phyloP scores from a whole-genome alignment of 2,113 vertebrate species.

The Propithecus coquereli region DNA sequence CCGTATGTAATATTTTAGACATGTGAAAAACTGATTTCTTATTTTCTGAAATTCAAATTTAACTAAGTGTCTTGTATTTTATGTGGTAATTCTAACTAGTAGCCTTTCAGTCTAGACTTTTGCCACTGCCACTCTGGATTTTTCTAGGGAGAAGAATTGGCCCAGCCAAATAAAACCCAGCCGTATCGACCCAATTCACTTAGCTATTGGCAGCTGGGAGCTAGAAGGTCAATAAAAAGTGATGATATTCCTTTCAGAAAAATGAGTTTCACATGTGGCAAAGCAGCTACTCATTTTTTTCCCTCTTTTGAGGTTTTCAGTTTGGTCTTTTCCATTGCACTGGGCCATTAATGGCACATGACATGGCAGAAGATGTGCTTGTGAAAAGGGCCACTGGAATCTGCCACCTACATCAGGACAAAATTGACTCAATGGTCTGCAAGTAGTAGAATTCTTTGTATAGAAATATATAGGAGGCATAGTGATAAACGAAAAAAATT shows the following conservation, averaged over 20 bases:
- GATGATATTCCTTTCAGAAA: constrained; percentile 22
- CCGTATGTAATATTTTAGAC: not conserved
- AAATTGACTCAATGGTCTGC: constrained; percentile 37
- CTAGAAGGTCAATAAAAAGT: not conserved
- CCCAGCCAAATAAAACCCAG: constrained; percentile 33
- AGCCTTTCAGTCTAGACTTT: constrained; percentile 20
- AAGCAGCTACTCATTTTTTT: not conserved
- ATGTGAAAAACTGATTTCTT: not conserved
- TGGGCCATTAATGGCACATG: not conserved
- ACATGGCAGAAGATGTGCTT: not conserved
- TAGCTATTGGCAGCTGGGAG: constrained; percentile 39
- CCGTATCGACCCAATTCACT: not conserved
- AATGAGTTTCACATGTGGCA: not conserved
- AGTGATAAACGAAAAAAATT: constrained; percentile 59
- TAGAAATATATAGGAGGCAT: constrained; percentile 38
- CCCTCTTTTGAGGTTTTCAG: not conserved
- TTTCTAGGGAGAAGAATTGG: not conserved
- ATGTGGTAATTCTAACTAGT: not conserved
- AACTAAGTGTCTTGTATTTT: not conserved
- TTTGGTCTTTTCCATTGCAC: not conserved
- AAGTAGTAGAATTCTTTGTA: constrained; percentile 39
- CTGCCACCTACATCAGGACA: constrained; percentile 39
- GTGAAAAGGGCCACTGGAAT: not conserved
- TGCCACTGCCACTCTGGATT: not conserved
- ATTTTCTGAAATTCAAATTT: not conserved